These are phyloP conservation scores for Bhutanitis thaidina DNA, from an alignment of 2,888 invertebrate genomes.

Conservation along the genomic window DNA sequence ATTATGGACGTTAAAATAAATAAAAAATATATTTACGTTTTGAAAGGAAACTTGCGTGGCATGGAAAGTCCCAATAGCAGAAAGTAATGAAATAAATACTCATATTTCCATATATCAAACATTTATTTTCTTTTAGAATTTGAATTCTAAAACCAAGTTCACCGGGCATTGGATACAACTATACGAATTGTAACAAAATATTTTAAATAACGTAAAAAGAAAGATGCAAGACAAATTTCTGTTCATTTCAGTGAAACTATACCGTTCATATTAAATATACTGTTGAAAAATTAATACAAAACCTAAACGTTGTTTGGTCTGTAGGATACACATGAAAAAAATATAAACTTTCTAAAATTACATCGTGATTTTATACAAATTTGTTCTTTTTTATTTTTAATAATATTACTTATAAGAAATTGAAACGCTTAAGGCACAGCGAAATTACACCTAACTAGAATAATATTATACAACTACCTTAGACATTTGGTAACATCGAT, in stretches of 20 bases:
- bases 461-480: conserved; percentile 49
- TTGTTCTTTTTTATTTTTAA: conserved; percentile 49
- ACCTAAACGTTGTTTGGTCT: conserved; percentile 40
- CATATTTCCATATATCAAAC: conserved; percentile 52
- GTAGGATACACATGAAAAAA: conserved; percentile 45
- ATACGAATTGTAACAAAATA: not conserved
- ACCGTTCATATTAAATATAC: not conserved
- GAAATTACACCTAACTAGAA: conserved; percentile 68
- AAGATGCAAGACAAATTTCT: conserved; percentile 1
- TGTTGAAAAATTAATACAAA: conserved; percentile 24
- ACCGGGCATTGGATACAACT: conserved; percentile 11
- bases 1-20: no score
- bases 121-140: conserved; percentile 59
- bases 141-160: conserved; percentile 33
- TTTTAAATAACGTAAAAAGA: not conserved
- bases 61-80: no score
- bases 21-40: no score
- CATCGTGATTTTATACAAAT: conserved; percentile 44
- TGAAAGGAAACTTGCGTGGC: no score
- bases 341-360: conserved; percentile 63
- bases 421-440: conserved; percentile 79
- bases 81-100: no score
- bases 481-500: conserved; percentile 74
- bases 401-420: conserved; percentile 63
- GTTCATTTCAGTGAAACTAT: conserved; percentile 1